Base-by-base conservation (phyloP, 2,797 vertebrate genomes). In the Falco berigora region DNA sequence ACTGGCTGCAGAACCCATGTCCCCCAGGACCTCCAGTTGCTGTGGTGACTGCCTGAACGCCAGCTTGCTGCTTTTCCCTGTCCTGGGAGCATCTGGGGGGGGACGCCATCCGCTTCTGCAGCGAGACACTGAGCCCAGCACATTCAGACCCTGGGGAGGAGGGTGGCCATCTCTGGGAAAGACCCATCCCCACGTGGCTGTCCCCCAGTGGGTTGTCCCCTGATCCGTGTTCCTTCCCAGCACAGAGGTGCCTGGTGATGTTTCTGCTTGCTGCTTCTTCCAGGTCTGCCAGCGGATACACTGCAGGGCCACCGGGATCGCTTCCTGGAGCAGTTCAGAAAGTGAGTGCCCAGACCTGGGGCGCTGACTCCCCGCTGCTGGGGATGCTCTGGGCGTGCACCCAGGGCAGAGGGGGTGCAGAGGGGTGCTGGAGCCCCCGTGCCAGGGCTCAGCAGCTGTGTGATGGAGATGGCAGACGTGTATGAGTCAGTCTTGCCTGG, bases 281-380 rank as follows among this genome's bases (percentile, higher is more conserved):
- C 97, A 99, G 99, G 99, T 98, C 98, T 99, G 97, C 99, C 99
- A 0, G 99, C 99, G 0, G 99, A 99, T 94, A 99, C 99, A 2
- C 98, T 99, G 80, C 99, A 99, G 98, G 99, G 99, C 81, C 99
- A 99, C 98, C 98, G 99, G 96, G 99, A 99, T 97, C 99, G 99
- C 77, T 99, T 99, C 98, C 98, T 99, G 97, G 99, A 99, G 95
- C 99, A 99, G 97, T 99, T 99, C 96, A 99, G 98, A 88, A 99
- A 99, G 99, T 99, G 98, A 97, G 98, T 96, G 90, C 47, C 55
- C 56, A 21, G 5, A 13, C 6, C 4, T 3, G 3, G 42, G 27
- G 42, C 5, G 5, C 50, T 19, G 24, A 28, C 34, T 17, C 9
- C 47, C 30, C 3, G 0, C 36, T 47, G 59, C 72, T 1, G 1